Percentiles rank a stretch among this genome's conserved stretches.
phyloP scores from a whole-genome alignment of 2,797 vertebrate species.

The Oreochromis mossambicus region DNA sequence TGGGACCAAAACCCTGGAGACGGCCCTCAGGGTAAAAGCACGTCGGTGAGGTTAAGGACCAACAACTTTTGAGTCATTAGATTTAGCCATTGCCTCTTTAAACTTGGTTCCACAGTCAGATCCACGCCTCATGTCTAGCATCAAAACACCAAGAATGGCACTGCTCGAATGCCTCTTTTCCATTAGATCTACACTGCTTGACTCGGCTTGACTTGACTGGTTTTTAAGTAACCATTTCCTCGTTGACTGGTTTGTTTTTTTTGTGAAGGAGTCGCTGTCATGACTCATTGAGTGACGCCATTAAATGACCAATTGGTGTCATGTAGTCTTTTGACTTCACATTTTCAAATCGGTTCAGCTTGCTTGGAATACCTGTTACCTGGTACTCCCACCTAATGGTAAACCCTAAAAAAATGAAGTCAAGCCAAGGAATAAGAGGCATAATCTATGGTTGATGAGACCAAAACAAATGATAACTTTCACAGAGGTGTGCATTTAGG shows the following conservation, averaged over 20 bases:
- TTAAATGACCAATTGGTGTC: not conserved
- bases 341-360: not conserved
- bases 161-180: no score
- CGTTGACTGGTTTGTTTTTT: not conserved
- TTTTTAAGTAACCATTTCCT: no score
- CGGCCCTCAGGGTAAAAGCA: not conserved
- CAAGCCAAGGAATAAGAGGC: not conserved
- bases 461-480: not conserved
- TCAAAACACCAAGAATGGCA: not conserved
- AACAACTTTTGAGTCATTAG: not conserved
- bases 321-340: not conserved
- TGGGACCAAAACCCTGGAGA: not conserved
- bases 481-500: not conserved
- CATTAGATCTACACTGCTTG: no score
- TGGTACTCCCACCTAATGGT: not conserved
- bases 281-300: not conserved
- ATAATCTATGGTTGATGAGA: not conserved
- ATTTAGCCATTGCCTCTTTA: not conserved
- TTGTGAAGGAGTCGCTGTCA: not conserved
- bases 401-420: not conserved
- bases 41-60: not conserved
- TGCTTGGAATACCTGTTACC: not conserved
- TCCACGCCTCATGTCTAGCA: not conserved
- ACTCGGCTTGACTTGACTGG: no score
- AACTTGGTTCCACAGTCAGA: not conserved